Percentiles rank a stretch among this genome's conserved stretches.
These are phyloP conservation scores for Panurus biarmicus DNA, from an alignment of 2,113 vertebrate species.

Conservation along the genomic window DNA sequence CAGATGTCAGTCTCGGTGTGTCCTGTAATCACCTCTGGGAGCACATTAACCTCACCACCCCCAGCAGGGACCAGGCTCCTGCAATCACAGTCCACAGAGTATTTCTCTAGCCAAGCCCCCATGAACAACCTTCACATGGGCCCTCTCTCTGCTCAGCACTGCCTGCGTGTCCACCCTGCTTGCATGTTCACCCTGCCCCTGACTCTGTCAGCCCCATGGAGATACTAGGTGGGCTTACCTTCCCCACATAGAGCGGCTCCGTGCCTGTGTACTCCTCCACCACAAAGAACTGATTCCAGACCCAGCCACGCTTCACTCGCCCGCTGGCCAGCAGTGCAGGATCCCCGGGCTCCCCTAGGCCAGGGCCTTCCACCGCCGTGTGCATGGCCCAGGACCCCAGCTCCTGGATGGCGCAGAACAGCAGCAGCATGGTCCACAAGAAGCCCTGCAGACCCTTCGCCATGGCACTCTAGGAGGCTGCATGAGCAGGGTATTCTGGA, in stretches of 20 bases:
- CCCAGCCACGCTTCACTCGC: constrained; percentile 97
- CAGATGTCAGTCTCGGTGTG: background rate
- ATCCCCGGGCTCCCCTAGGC: constrained; percentile 15
- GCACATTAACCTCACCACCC: background rate
- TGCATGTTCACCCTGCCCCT: background rate
- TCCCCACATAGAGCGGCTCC: constrained; percentile 94
- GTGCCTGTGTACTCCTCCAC: constrained; percentile 98
- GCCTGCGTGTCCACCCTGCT: background rate
- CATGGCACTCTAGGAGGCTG: constrained; percentile 17
- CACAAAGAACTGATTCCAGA: constrained; percentile 99
- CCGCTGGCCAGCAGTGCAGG: constrained; percentile 68
- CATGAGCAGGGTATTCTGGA: background rate
- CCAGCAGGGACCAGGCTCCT: background rate
- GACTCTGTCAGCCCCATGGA: background rate
- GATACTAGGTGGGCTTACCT: constrained; percentile 74
- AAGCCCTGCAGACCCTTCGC: constrained; percentile 42
- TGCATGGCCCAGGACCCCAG: background rate
- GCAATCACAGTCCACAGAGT: background rate
- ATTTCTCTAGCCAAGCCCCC: background rate
- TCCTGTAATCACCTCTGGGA: background rate
- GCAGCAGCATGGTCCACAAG: constrained; percentile 55
- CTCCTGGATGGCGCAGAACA: constrained; percentile 42
- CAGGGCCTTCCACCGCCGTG: background rate
- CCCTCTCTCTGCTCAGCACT: background rate
- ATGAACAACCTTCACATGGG: fast-evolving